A percentile compares a stretch with the other conserved stretches of the same genome.
phyloP scores from a whole-genome alignment of 2,113 vertebrate species.

The Platysternon megacephalum region DNA sequence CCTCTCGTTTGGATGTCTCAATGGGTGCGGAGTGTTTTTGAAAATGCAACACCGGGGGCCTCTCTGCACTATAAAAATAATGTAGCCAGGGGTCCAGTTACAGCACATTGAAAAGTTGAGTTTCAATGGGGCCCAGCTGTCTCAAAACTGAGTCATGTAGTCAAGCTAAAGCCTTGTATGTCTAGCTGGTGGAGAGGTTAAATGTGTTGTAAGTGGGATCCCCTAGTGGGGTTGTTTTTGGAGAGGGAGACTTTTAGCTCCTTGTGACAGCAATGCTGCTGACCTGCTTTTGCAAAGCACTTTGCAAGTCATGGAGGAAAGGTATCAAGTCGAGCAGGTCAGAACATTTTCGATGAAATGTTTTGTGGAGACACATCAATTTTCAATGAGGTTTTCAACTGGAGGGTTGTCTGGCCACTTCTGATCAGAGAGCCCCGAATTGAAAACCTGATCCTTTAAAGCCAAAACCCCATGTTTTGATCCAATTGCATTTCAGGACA shows the following conservation, averaged over 20 bases:
- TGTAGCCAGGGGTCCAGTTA: conserved; percentile 42
- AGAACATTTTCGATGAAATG: fast-evolving
- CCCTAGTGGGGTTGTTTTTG: fast-evolving
- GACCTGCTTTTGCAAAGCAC: background rate
- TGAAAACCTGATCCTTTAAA: background rate
- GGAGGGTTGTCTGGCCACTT: background rate
- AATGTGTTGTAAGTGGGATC: conserved; percentile 64
- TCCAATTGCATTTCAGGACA: no score
- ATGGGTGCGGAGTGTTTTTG: background rate
- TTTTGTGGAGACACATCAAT: background rate
- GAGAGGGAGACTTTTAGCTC: background rate
- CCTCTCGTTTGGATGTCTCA: background rate
- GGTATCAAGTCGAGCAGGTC: fast-evolving
- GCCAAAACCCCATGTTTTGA: background rate
- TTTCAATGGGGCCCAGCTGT: conserved; percentile 36
- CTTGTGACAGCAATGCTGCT: background rate
- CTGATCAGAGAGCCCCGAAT: background rate
- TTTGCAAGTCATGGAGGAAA: fast-evolving
- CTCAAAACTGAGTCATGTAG: conserved; percentile 36
- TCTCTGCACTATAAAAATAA: conserved; percentile 18
- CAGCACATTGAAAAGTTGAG: conserved; percentile 46
- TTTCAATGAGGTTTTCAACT: background rate
- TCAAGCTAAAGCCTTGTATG: background rate
- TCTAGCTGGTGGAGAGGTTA: conserved; percentile 32
- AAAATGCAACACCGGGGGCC: conserved; percentile 38